Evolutionary conservation across 2,888 invertebrate genomes (phyloP).

Genomic region (Tenthredo distinguenda): DNA sequence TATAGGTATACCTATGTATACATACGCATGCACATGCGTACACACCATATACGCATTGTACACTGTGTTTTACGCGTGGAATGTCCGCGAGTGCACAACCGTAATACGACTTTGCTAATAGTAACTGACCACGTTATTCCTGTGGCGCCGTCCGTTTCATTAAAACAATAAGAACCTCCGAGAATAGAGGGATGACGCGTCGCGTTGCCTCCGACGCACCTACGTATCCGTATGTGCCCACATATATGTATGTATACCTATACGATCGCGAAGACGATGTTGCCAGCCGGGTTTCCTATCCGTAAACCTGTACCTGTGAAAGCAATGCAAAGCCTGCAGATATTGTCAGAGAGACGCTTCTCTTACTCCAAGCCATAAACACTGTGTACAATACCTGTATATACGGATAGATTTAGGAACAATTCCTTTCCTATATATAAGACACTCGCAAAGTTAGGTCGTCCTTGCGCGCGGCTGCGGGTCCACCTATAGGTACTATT

Average conservation of each 20-base stretch:
- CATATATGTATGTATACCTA: neutral
- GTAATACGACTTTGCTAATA: constrained; percentile 62
- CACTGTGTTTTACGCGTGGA: neutral
- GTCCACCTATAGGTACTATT: too few relatives aligned
- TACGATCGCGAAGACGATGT: neutral
- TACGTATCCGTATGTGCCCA: neutral
- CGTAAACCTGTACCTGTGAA: neutral
- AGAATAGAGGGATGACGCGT: constrained; percentile 72
- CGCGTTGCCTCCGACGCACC: constrained; percentile 22
- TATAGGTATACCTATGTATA: neutral
- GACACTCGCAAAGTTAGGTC: too few relatives aligned
- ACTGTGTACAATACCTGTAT: constrained; percentile 30
- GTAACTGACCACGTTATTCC: constrained; percentile 72
- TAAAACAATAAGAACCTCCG: constrained; percentile 72
- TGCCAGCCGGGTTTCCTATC: too few relatives aligned
- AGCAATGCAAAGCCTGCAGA: neutral
- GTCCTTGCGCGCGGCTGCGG: too few relatives aligned
- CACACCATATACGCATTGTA: neutral
- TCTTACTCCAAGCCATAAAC: neutral
- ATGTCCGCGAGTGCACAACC: constrained; percentile 3
- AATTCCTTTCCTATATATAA: too few relatives aligned
- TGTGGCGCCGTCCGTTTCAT: constrained; percentile 72
- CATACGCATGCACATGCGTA: neutral
- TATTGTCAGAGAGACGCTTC: neutral
- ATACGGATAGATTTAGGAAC: too few relatives aligned